Evolutionary conservation across 2,888 invertebrate species (phyloP).

Genomic region (Lycaena phlaeas): DNA sequence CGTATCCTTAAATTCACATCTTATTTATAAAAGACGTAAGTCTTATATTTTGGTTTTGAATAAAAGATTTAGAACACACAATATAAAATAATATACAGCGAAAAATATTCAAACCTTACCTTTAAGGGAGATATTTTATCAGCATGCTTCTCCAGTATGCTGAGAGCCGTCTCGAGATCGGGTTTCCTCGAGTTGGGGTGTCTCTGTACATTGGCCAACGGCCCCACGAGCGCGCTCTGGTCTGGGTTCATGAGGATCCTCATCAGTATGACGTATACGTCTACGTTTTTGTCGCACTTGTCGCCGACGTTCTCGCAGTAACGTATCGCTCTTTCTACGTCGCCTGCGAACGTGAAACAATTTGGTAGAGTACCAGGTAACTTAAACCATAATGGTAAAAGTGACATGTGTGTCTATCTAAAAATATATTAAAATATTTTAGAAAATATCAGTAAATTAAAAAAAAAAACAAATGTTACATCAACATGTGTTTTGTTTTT

Average conservation of each 20-base stretch:
- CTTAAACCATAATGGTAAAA: too few species aligned
- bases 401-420: too few species aligned
- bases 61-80: too few species aligned
- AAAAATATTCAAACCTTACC: too few species aligned
- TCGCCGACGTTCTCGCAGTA: slow-evolving; percentile 85
- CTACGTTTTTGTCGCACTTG: slow-evolving; percentile 42
- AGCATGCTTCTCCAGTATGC: slow-evolving; percentile 87
- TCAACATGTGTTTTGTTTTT: too few species aligned
- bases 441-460: too few species aligned
- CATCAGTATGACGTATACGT: slow-evolving; percentile 77
- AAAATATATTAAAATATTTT: too few species aligned
- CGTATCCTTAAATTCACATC: too few species aligned
- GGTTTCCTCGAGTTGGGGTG: slow-evolving; percentile 78
- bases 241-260: slow-evolving; percentile 59
- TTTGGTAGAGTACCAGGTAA: not conserved
- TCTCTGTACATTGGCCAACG: slow-evolving; percentile 52
- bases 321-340: slow-evolving; percentile 85
- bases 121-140: slow-evolving; percentile 87
- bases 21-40: too few species aligned
- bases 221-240: slow-evolving; percentile 43
- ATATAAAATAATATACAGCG: too few species aligned
- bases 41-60: too few species aligned
- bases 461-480: too few species aligned
- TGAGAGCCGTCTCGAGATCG: slow-evolving; percentile 85
- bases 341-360: slow-evolving; percentile 54